phyloP scores from a whole-genome alignment of 2,113 vertebrate species.

The Pelobates fuscus region DNA sequence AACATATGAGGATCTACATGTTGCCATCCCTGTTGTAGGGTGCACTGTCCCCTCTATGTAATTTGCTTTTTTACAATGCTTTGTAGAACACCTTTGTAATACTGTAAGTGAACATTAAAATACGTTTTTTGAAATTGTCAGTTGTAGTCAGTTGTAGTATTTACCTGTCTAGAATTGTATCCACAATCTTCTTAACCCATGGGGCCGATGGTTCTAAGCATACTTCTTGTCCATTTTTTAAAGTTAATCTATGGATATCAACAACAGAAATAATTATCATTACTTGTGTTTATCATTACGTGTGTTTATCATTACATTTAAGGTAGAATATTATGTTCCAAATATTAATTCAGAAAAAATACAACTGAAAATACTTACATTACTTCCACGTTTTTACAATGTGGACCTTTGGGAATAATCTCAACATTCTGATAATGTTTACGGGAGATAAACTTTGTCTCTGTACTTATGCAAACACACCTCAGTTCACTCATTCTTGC shows the following conservation, averaged over 20 bases:
- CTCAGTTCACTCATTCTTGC: constrained; percentile 52
- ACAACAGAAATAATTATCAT: neutral
- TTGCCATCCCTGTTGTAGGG: too few species aligned
- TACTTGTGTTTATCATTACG: too few species aligned
- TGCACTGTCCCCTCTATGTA: too few species aligned
- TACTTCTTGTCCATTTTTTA: constrained; percentile 62
- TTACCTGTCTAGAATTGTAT: constrained; percentile 65
- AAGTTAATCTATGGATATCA: constrained; percentile 66
- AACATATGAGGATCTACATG: too few species aligned
- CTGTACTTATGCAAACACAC: constrained; percentile 50
- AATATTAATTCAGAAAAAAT: neutral
- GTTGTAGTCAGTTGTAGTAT: too few species aligned
- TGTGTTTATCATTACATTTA: too few species aligned
- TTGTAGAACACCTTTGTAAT: too few species aligned
- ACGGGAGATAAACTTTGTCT: constrained; percentile 26
- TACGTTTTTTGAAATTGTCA: too few species aligned
- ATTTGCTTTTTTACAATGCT: too few species aligned
- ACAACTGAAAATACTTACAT: constrained; percentile 51
- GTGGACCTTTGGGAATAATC: constrained; percentile 50
- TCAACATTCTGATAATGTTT: constrained; percentile 48
- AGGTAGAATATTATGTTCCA: neutral
- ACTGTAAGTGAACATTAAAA: too few species aligned
- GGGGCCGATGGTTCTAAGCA: constrained; percentile 69
- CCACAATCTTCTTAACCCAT: constrained; percentile 72
- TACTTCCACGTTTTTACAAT: constrained; percentile 53